Evolutionary conservation across 1,140 invertebrate species (phyloP).

Genomic region (Geopemphigus sp.): DNA sequence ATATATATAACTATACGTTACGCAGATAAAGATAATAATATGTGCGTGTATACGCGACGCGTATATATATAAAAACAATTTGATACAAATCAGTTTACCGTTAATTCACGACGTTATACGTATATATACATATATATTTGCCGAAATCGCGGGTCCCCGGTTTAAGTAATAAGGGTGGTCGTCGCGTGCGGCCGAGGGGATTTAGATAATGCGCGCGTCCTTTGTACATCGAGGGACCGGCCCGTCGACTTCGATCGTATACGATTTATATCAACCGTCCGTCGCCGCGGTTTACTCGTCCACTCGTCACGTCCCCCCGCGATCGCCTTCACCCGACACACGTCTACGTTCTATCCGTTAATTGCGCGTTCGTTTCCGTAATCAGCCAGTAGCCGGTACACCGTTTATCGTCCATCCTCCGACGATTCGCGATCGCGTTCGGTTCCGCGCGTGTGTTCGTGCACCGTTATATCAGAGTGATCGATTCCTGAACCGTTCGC

Average conservation of each 20-base stretch:
- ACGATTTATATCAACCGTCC: no score
- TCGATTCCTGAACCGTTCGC: no score
- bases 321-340: no score
- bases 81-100: slow-evolving; percentile 37
- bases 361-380: no score
- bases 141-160: slow-evolving; percentile 9
- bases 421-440: no score
- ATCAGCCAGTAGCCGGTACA: no score
- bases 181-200: neutral
- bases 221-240: slow-evolving; percentile 11
- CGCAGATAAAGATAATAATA: neutral
- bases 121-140: neutral
- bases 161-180: slow-evolving; percentile 19
- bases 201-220: slow-evolving; percentile 14
- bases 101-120: neutral
- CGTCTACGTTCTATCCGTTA: no score
- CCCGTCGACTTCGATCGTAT: neutral
- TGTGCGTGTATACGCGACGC: neutral
- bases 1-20: neutral
- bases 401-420: no score
- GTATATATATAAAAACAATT: slow-evolving; percentile 18
- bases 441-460: no score
- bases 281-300: no score
- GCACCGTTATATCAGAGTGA: no score
- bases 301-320: no score